Evolutionary conservation across 2,797 vertebrate species (phyloP).

Genomic region (Urosaurus nigricauda): DNA sequence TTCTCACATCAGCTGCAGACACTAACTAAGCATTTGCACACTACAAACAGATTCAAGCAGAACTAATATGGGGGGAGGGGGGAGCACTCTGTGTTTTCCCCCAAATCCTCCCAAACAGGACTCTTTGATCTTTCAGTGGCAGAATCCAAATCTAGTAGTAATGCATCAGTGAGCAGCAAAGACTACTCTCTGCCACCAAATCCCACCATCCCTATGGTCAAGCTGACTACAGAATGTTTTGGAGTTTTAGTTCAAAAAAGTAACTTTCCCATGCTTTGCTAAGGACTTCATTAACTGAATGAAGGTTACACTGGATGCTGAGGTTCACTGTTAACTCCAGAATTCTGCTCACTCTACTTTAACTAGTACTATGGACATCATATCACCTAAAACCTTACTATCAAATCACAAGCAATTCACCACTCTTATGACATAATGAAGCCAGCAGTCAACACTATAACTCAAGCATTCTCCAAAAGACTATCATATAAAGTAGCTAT

Average conservation of each 20-base stretch:
- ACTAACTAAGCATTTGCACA: constrained; percentile 47
- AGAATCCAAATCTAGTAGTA: not conserved
- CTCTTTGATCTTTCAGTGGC: not conserved
- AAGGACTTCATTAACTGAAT: not conserved
- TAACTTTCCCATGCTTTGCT: too few relatives aligned
- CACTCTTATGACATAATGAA: not conserved
- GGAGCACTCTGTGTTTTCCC: fast-evolving
- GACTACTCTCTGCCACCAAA: not conserved
- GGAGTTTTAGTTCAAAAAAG: too few relatives aligned
- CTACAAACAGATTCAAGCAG: constrained; percentile 43
- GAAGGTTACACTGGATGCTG: not conserved
- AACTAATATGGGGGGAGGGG: not conserved
- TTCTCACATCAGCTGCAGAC: constrained; percentile 60
- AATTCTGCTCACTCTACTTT: not conserved
- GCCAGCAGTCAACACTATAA: not conserved
- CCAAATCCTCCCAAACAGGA: not conserved
- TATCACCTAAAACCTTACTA: not conserved
- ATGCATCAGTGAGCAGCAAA: not conserved
- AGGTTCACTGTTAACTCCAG: constrained; percentile 10
- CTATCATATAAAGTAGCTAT: not conserved
- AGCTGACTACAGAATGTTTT: too few relatives aligned
- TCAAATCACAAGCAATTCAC: not conserved
- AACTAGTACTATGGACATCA: not conserved
- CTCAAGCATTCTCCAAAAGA: not conserved
- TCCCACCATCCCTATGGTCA: too few relatives aligned